Percentiles rank a stretch among this genome's conserved stretches.
These are phyloP conservation scores for Apodemus speciosus DNA, from an alignment of 2,113 vertebrate species.

Conservation along the genomic window DNA sequence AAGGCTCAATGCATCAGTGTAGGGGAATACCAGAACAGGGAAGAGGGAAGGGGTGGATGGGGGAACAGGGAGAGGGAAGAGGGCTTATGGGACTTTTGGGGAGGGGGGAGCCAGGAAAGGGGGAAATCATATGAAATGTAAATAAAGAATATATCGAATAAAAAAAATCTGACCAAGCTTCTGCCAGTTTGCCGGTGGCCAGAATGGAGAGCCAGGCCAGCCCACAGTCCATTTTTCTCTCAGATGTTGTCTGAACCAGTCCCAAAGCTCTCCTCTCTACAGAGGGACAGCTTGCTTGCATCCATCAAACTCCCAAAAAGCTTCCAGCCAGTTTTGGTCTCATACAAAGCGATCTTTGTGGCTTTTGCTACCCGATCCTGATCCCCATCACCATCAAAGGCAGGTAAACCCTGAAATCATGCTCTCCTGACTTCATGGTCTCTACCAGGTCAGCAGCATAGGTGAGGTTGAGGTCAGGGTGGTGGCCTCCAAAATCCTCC, in stretches of 20 bases:
- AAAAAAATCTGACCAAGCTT: constrained; percentile 95
- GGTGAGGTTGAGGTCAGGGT: constrained; percentile 98
- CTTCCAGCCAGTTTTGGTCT: constrained; percentile 99
- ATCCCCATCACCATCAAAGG: constrained; percentile 96
- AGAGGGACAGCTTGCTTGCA: constrained; percentile 97
- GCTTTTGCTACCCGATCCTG: constrained; percentile 94
- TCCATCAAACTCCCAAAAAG: constrained; percentile 99
- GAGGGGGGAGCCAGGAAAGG: no score
- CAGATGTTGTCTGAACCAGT: constrained; percentile 98
- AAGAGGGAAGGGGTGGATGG: no score
- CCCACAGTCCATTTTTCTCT: constrained; percentile 98
- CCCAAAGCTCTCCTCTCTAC: constrained; percentile 98
- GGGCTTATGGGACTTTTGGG: no score
- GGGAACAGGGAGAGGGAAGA: no score
- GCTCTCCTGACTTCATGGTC: constrained; percentile 96
- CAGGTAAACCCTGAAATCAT: constrained; percentile 97
- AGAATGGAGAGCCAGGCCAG: constrained; percentile 98
- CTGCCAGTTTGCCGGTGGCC: constrained; percentile 94
- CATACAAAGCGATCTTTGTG: constrained; percentile 95
- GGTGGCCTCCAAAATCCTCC: constrained; percentile 98
- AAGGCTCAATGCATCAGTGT: no score
- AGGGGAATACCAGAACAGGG: no score
- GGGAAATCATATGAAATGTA: no score
- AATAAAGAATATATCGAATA: no score
- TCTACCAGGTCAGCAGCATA: constrained; percentile 97